Conservation (phyloP, 2,113 vertebrate genomes). For the Onychostruthus taczanowskii region DNA sequence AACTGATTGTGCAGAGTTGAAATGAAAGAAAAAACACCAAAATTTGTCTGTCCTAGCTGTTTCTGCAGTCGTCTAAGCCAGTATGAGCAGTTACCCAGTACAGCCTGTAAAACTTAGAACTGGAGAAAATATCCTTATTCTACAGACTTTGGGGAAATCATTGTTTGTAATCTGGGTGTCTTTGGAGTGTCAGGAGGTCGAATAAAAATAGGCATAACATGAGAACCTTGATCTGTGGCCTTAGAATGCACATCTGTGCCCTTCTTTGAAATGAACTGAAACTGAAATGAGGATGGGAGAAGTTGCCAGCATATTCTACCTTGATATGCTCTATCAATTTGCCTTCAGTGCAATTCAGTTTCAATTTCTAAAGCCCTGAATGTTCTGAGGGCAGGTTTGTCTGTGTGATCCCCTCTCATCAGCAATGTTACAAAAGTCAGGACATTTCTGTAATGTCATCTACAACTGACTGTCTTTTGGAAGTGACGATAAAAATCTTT, state of each 20-base stretch:
- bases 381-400: neutral
- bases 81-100: neutral
- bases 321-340: neutral
- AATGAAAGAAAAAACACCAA: neutral
- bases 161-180: neutral
- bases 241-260: neutral
- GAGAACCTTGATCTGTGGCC: neutral
- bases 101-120: neutral
- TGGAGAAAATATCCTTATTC: neutral
- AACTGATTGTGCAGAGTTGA: neutral
- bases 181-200: neutral
- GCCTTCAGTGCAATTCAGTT: neutral
- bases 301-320: neutral
- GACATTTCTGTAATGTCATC: neutral
- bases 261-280: neutral
- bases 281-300: neutral
- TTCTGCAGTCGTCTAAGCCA: neutral
- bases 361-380: neutral
- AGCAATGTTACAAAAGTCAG: neutral
- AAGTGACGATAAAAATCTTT: neutral
- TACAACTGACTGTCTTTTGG: neutral
- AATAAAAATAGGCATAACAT: neutral
- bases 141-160: neutral
- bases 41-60: neutral
- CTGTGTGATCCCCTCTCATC: neutral